Conservation (phyloP, 2,888 invertebrate genomes). For the Sylvicola cinctus region DNA sequence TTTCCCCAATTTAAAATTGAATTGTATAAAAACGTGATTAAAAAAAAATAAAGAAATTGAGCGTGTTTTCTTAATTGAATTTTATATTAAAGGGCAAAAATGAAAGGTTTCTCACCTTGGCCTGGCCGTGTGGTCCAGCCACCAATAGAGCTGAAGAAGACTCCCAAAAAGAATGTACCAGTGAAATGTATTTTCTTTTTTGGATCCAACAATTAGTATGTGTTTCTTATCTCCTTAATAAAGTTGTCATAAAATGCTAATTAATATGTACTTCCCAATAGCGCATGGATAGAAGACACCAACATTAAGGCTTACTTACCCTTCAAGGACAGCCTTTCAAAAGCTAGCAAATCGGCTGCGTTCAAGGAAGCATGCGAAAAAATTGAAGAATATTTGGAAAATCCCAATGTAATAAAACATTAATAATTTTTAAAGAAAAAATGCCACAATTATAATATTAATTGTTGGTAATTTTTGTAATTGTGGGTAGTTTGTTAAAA, state of each 20-base stretch:
- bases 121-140: conserved; percentile 80
- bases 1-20: too few species aligned
- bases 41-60: too few species aligned
- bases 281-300: conserved; percentile 77
- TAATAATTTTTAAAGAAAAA: background rate
- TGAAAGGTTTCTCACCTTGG: conserved; percentile 95
- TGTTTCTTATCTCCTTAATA: conserved; percentile 16
- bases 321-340: conserved; percentile 54
- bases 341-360: conserved; percentile 48
- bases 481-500: conserved; percentile 1
- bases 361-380: conserved; percentile 64
- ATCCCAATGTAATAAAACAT: conserved; percentile 28
- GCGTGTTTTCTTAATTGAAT: conserved; percentile 4
- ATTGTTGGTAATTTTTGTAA: background rate
- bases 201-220: conserved; percentile 91
- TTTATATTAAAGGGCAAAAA: conserved; percentile 72
- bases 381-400: conserved; percentile 58
- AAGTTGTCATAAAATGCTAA: conserved; percentile 3
- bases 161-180: conserved; percentile 50
- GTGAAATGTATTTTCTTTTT: conserved; percentile 82
- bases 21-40: too few species aligned
- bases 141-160: conserved; percentile 52
- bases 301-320: conserved; percentile 66
- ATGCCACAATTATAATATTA: background rate
- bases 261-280: conserved; percentile 17